phyloP scores from a whole-genome alignment of 2,113 vertebrate genomes.

The Hepsetus odoe region DNA sequence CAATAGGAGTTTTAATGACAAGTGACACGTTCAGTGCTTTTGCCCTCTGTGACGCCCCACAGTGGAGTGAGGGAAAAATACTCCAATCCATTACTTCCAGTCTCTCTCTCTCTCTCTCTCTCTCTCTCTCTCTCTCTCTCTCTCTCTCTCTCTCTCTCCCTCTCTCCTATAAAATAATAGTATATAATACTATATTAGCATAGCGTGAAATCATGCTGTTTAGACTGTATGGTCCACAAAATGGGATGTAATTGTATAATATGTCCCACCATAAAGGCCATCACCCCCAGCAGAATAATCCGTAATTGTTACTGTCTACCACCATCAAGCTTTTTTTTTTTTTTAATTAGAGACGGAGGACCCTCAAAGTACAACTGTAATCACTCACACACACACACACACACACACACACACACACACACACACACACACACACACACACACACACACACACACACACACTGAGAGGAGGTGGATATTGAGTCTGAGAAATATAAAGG shows the following conservation, averaged over 20 bases:
- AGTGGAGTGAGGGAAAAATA: constrained; percentile 55
- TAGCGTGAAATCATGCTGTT: constrained; percentile 32
- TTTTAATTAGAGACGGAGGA: constrained; percentile 69
- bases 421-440: neutral
- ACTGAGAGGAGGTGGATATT: constrained; percentile 35
- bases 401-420: neutral
- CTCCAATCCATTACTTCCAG: neutral
- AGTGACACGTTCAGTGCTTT: constrained; percentile 25
- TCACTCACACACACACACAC: constrained; percentile 1
- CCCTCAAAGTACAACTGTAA: constrained; percentile 46
- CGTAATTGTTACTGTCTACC: constrained; percentile 62
- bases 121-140: neutral
- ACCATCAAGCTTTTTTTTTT: constrained; percentile 68
- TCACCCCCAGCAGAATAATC: constrained; percentile 63
- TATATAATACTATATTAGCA: too few species aligned
- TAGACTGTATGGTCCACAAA: constrained; percentile 19
- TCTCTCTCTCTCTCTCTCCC: neutral
- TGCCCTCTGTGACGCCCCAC: constrained; percentile 55
- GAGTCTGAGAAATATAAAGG: constrained; percentile 37
- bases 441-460: constrained; percentile 22
- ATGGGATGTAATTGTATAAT: neutral
- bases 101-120: constrained; percentile 9
- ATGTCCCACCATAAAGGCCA: constrained; percentile 14
- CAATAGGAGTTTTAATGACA: neutral
- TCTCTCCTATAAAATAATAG: too few species aligned